Evolutionary conservation across 2,888 invertebrate species (phyloP).

Genomic region (Sphaeridia pumilis): DNA sequence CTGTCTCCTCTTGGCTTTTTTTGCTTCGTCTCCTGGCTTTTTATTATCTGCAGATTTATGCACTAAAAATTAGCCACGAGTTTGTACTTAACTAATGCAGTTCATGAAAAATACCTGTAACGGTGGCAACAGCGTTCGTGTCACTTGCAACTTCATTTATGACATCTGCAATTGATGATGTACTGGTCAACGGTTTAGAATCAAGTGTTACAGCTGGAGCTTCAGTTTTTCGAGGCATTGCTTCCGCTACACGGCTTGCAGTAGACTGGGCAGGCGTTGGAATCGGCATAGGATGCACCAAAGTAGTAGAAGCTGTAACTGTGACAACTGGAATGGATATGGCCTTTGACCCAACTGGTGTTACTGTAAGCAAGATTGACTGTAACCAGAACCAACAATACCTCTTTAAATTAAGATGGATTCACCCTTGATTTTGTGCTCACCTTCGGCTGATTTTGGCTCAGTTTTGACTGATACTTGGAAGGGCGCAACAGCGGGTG

Average conservation of each 20-base stretch:
- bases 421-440: neutral
- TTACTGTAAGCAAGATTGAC: conserved; percentile 9
- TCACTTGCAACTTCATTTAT: conserved; percentile 21
- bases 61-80: conserved; percentile 5
- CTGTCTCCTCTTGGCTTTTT: conserved; percentile 61
- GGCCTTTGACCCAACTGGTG: conserved; percentile 16
- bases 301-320: conserved; percentile 34
- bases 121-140: conserved; percentile 16
- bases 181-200: too few species aligned
- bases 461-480: conserved; percentile 2
- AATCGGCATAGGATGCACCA: conserved; percentile 36
- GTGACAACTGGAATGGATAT: conserved; percentile 15
- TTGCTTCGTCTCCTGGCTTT: conserved; percentile 41
- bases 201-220: conserved; percentile 1
- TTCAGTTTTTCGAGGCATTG: neutral
- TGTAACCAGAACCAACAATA: neutral
- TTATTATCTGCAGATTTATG: conserved; percentile 17
- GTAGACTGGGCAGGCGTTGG: conserved; percentile 37
- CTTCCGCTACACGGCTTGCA: conserved; percentile 25
- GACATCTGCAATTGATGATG: conserved; percentile 15
- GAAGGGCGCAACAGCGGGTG: conserved; percentile 7
- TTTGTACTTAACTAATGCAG: conserved; percentile 4
- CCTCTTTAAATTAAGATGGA: neutral
- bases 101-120: too few species aligned
- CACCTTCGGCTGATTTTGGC: neutral